Base-by-base conservation (phyloP, 2,888 invertebrate species). In the Chalcosyrphus nemorum region DNA sequence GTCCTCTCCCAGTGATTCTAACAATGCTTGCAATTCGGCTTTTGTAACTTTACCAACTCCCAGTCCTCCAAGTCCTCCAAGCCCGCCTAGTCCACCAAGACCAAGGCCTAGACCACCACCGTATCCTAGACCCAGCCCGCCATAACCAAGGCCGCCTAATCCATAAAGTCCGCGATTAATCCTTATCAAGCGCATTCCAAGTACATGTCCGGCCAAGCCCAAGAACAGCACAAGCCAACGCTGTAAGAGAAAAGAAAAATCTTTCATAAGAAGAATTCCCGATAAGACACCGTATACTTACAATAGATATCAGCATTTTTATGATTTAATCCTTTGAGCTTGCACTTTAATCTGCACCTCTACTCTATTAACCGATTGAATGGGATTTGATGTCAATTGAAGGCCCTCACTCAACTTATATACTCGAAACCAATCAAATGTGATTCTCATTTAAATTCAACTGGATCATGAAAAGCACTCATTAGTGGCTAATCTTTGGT, bases 1-100 rank as follows among this genome's bases (percentile, higher is more conserved):
- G 2, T 87, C 88, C n/a, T 87, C 88, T 70, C 90, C 88, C 77
- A 90, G 89, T 15, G 90, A 89, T 21, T 88, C 87, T 2, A 90
- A 43, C n/a, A 90, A 59, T 0, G 89, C 87, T 4, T 90, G 72
- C n/a, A 90, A 76, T 54, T 91, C 91, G 2, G 89, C 88, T 81
- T 89, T 89, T 9, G 89, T 87, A 1, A 90, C 87, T 2, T 89
- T 87, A 43, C 89, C 87, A 24, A 89, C 61, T 9, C 88, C 86
- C 9, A 66, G 4, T 27, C 63, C 89, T 9, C 85, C 74, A 75
- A 87, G 86, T 24, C 24, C 24, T 24, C 24, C 24, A 24, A 61
- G 41, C 7, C 82, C 81, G 41, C 75, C 86, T 75, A 88, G 17
- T 17, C 43, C 89, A n/a, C 84, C 74, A 71, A 87, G 86, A 47